These are phyloP conservation scores for Pemphredon lugubris DNA, from an alignment of 2,888 invertebrate genomes.

Conservation along the genomic window DNA sequence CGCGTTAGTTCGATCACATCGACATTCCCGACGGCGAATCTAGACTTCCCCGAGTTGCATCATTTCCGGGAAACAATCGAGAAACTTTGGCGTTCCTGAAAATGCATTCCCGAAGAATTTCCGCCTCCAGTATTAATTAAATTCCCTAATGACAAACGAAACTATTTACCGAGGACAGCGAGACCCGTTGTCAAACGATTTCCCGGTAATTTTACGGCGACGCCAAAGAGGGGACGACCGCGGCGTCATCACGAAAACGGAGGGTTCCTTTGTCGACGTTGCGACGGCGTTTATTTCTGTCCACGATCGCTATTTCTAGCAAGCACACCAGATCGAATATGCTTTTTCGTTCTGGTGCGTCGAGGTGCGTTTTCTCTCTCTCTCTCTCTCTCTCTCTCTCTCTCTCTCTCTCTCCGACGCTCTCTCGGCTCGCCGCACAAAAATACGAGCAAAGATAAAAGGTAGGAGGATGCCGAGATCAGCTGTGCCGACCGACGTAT, in stretches of 20 bases:
- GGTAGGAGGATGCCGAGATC: slow-evolving; percentile 56
- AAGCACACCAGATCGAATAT: slow-evolving; percentile 58
- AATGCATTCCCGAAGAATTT: too few relatives aligned
- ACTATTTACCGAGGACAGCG: neutral
- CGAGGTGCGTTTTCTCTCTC: slow-evolving; percentile 14
- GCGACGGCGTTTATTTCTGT: slow-evolving; percentile 61
- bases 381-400: slow-evolving; percentile 13
- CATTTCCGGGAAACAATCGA: too few relatives aligned
- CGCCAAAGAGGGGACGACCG: neutral
- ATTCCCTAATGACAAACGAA: slow-evolving; percentile 18
- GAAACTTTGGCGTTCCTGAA: too few relatives aligned
- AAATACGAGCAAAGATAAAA: slow-evolving; percentile 61
- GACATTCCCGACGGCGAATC: too few relatives aligned
- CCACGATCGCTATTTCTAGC: slow-evolving; percentile 54
- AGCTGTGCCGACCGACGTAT: slow-evolving; percentile 64
- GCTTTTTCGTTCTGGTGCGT: slow-evolving; percentile 59
- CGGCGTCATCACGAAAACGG: slow-evolving; percentile 32
- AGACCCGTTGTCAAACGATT: slow-evolving; percentile 36
- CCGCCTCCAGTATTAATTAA: slow-evolving; percentile 5
- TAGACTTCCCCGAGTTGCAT: too few relatives aligned
- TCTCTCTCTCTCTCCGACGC: slow-evolving; percentile 15
- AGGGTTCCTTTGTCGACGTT: slow-evolving; percentile 52
- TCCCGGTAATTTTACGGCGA: slow-evolving; percentile 36
- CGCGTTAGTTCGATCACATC: neutral
- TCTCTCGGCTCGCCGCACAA: slow-evolving; percentile 43